These are phyloP conservation scores for Drosophila serrata DNA, from an alignment of 1,140 invertebrate species.

Conservation along the genomic window DNA sequence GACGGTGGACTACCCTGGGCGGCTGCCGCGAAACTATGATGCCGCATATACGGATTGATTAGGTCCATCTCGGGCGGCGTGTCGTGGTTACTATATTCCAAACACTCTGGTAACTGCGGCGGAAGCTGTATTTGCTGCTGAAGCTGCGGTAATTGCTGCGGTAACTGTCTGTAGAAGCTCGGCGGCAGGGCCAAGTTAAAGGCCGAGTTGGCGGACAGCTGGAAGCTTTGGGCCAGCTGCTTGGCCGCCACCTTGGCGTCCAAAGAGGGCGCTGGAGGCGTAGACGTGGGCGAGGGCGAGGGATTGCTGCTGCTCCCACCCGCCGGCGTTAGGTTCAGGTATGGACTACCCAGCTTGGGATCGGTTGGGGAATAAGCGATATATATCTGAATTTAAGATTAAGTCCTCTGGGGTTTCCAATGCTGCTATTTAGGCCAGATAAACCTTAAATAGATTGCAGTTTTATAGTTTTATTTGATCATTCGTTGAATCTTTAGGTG, in stretches of 20 bases:
- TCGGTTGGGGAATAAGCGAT: slow-evolving; percentile 2
- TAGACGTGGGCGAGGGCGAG: slow-evolving; percentile 48
- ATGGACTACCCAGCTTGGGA: slow-evolving; percentile 85
- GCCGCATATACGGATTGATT: slow-evolving; percentile 84
- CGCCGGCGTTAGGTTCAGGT: slow-evolving; percentile 68
- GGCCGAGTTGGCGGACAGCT: slow-evolving; percentile 79
- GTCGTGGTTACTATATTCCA: slow-evolving; percentile 45
- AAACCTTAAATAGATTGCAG: too few species aligned
- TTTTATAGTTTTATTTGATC: background rate
- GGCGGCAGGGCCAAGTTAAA: slow-evolving; percentile 78
- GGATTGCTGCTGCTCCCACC: slow-evolving; percentile 71
- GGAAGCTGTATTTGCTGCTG: slow-evolving; percentile 26
- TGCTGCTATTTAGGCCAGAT: background rate
- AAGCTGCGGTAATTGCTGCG: slow-evolving; percentile 23
- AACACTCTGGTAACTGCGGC: slow-evolving; percentile 40
- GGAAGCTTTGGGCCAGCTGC: slow-evolving; percentile 72
- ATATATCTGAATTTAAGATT: background rate
- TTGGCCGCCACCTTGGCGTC: slow-evolving; percentile 54
- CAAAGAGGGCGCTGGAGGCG: slow-evolving; percentile 22
- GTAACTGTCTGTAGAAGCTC: slow-evolving; percentile 52
- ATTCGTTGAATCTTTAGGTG: background rate
- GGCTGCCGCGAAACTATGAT: slow-evolving; percentile 77
- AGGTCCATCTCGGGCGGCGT: slow-evolving; percentile 75
- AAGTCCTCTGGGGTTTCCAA: too few species aligned
- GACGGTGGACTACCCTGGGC: slow-evolving; percentile 68